phyloP scores from a whole-genome alignment of 2,888 invertebrate species.

The Zygothrica quintamaculata region DNA sequence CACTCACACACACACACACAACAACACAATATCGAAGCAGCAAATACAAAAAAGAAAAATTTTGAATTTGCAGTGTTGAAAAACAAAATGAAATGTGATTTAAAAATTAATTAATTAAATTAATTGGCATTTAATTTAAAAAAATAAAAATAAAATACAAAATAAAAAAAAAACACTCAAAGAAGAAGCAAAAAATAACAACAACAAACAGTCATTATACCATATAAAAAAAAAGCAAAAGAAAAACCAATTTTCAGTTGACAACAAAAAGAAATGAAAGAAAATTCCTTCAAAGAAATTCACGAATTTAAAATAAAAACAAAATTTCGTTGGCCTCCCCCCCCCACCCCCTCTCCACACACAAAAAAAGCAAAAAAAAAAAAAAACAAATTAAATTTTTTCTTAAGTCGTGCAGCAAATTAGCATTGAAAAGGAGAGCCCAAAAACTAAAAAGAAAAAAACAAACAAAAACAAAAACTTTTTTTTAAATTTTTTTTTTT shows the following conservation, averaged over 20 bases:
- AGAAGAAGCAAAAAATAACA: slow-evolving; percentile 55
- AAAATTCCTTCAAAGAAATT: slow-evolving; percentile 80
- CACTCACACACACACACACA: slow-evolving; percentile 39
- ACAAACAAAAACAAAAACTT: too few species aligned
- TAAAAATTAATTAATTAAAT: slow-evolving; percentile 82
- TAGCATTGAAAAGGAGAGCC: slow-evolving; percentile 22
- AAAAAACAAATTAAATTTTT: slow-evolving; percentile 23
- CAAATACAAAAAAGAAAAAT: slow-evolving; percentile 58
- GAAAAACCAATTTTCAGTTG: slow-evolving; percentile 53
- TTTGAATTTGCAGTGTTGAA: slow-evolving; percentile 74
- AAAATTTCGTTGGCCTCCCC: slow-evolving; percentile 48
- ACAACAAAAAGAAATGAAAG: too few species aligned
- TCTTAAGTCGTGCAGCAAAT: neutral
- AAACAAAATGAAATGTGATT: slow-evolving; percentile 84
- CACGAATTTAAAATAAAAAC: slow-evolving; percentile 72
- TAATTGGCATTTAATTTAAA: slow-evolving; percentile 81
- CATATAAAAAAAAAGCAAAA: slow-evolving; percentile 51
- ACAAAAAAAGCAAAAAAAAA: slow-evolving; percentile 14
- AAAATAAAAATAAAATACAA: slow-evolving; percentile 33
- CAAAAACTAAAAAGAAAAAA: too few species aligned
- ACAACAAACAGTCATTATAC: slow-evolving; percentile 75
- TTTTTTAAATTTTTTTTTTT: slow-evolving; percentile 41
- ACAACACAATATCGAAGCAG: slow-evolving; percentile 64
- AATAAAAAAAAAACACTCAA: slow-evolving; percentile 31
- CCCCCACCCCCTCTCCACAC: too few species aligned